These are phyloP conservation scores for Melopsittacus undulatus DNA, from an alignment of 2,797 vertebrate species.

Conservation along the genomic window DNA sequence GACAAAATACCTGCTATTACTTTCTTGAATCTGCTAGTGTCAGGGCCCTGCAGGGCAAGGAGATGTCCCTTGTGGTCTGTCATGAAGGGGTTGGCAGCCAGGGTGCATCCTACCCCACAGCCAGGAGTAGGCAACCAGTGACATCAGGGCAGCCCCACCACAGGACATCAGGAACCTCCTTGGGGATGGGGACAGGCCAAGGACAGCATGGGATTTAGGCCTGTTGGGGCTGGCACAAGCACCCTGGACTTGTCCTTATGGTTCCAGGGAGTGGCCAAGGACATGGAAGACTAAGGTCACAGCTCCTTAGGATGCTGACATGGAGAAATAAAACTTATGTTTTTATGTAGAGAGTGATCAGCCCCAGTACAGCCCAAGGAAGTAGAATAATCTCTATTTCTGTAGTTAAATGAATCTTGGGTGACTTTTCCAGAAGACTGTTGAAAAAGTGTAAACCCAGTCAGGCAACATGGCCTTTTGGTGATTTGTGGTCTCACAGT, in stretches of 20 bases:
- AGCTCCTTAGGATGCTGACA: background rate
- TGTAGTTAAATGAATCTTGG: background rate
- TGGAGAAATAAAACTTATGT: background rate
- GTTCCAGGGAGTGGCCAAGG: background rate
- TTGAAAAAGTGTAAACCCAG: accelerated
- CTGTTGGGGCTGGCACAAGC: accelerated
- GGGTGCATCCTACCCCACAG: too few species aligned
- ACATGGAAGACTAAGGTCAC: background rate
- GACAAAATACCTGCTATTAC: background rate
- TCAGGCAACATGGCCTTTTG: background rate
- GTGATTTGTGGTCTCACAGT: background rate
- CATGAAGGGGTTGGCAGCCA: accelerated
- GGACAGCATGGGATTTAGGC: accelerated
- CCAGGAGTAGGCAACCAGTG: accelerated
- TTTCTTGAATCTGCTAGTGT: background rate
- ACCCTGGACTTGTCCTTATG: background rate
- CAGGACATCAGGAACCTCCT: accelerated
- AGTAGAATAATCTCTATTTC: background rate
- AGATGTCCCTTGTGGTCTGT: accelerated
- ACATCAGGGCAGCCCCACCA: accelerated
- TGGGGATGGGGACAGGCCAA: accelerated
- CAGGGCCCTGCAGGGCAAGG: background rate
- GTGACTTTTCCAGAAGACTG: background rate
- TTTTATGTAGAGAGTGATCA: background rate
- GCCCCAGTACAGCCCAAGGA: background rate